Conservation (phyloP, 2,113 vertebrate species). For the Neotragus moschatus region DNA sequence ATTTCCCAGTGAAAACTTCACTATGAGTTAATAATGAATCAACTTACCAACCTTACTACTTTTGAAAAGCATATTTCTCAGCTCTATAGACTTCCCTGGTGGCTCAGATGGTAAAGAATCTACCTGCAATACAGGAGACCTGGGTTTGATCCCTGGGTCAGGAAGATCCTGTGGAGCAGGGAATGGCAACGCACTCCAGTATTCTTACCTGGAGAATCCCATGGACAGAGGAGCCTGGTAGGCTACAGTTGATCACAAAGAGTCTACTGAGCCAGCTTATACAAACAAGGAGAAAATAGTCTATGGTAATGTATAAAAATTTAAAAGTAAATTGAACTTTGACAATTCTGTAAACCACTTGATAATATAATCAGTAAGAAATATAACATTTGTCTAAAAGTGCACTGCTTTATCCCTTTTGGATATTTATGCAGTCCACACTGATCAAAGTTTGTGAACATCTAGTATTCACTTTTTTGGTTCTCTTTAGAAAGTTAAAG, state of each 20-base stretch:
- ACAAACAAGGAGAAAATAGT: neutral
- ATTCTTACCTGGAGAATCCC: neutral
- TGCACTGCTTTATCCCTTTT: neutral
- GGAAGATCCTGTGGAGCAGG: neutral
- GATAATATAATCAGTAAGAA: neutral
- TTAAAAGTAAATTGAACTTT: neutral
- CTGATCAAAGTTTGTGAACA: neutral
- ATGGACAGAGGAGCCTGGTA: neutral
- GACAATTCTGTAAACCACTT: neutral
- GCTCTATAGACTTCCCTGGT: neutral
- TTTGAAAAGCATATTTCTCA: neutral
- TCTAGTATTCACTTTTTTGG: neutral
- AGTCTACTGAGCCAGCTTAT: neutral
- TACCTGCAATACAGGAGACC: neutral
- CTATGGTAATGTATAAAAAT: neutral
- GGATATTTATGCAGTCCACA: neutral
- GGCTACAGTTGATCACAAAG: neutral
- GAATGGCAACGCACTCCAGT: neutral
- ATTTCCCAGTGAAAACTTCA: slow-evolving; percentile 35
- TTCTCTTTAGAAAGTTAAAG: neutral
- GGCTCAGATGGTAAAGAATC: neutral
- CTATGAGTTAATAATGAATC: neutral
- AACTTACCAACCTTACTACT: slow-evolving; percentile 2
- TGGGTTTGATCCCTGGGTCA: neutral
- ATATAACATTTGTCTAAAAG: neutral